Base-by-base conservation (phyloP, 2,113 vertebrate genomes). In the Crypturellus undulatus region DNA sequence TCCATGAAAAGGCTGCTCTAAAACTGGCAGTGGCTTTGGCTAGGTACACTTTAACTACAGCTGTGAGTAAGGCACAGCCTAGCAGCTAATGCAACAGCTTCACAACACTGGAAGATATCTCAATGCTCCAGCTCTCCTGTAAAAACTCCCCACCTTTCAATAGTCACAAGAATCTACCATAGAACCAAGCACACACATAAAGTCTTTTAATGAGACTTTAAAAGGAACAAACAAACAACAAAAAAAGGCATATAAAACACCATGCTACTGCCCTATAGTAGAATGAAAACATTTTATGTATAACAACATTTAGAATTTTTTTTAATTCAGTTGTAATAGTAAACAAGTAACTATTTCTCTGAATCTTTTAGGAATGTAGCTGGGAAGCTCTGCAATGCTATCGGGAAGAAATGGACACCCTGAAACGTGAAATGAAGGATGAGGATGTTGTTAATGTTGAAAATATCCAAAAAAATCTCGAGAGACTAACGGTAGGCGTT, bases 351-450 rank as follows among this genome's bases (percentile, higher is more conserved):
- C 12, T 4, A 28, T 79, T 62, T 85, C 72, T 6, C 32, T 89
- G 9, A 38, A 14, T 89, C 19, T 90, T 96, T 63, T 21, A 97
- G 97, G 62, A 94, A 18, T 97, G 94, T 63, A 80, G 21, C 32
- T 1, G 5, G 15, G 12, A 4, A 42, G 86, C 76, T 75, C 84
- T 96, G 11, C 10, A 24, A 4, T 96, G 95, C 42, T 97, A 93
- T 81, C 69, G 88, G 72, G 14, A 7, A n/a, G 96, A 97, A 96
- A 67, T 95, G 24, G 1, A 16, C 1, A 34, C 52, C 76, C 3
- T 97, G 84, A 5, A 72, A 20, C 0, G 47, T 1, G 96, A 94
- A 75, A 40, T 64, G 22, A 45, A 81, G 36, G 10, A 34, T 0
- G 3, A 60, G 3, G 30, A 77, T 9, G 9, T 0, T 12, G 0